phyloP scores from a whole-genome alignment of 1,140 invertebrate genomes.

The Neodiprion fabricii region DNA sequence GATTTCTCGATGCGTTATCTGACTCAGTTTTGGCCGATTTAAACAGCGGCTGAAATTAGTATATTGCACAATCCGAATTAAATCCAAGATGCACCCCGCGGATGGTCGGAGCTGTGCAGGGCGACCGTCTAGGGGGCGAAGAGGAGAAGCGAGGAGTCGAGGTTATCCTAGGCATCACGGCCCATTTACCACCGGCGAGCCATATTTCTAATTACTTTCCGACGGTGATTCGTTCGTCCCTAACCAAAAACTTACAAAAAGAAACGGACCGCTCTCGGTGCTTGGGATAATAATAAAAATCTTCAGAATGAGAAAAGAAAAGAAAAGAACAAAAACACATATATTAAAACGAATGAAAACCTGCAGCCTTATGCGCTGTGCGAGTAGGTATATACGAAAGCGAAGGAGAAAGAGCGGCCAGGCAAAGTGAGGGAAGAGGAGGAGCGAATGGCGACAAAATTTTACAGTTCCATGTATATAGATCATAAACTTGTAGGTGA shows the following conservation, averaged over 20 bases:
- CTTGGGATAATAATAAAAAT: constrained; percentile 3
- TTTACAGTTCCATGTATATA: background rate
- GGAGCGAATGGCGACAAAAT: constrained; percentile 7
- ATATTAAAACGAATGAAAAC: background rate
- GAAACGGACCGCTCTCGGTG: background rate
- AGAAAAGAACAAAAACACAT: background rate
- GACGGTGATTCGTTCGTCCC: constrained; percentile 23
- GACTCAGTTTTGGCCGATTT: too few relatives aligned
- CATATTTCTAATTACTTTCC: constrained; percentile 53
- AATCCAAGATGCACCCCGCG: background rate
- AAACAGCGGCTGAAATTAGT: too few relatives aligned
- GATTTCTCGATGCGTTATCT: too few relatives aligned
- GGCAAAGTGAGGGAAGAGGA: background rate
- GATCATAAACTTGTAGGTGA: too few relatives aligned
- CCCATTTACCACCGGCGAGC: constrained; percentile 47
- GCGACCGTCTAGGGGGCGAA: constrained; percentile 30
- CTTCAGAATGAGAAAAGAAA: background rate
- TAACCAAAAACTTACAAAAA: background rate
- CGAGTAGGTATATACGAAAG: background rate
- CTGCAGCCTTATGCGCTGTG: too few relatives aligned
- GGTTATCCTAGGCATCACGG: constrained; percentile 47
- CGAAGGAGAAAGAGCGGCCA: background rate
- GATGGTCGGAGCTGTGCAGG: constrained; percentile 19
- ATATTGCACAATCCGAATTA: background rate
- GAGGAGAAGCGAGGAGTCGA: constrained; percentile 37